phyloP scores from a whole-genome alignment of 2,113 vertebrate species.

The Lepus americanus region DNA sequence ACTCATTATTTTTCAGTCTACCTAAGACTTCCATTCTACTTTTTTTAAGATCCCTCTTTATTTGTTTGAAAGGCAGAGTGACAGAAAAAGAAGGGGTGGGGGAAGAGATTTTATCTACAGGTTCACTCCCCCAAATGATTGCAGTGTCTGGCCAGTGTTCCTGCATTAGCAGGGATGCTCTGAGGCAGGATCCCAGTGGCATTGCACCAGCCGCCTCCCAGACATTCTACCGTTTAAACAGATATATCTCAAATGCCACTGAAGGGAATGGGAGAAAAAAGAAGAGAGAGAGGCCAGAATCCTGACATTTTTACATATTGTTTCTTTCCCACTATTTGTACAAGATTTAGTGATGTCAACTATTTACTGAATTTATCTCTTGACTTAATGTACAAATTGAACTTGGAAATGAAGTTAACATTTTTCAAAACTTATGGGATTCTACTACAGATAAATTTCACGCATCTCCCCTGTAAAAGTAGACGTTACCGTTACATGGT shows the following conservation, averaged over 20 bases:
- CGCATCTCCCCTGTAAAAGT: neutral
- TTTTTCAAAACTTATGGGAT: neutral
- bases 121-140: no score
- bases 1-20: neutral
- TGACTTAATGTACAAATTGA: neutral
- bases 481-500: neutral
- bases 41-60: neutral
- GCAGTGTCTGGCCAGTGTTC: no score
- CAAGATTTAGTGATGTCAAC: neutral
- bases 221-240: neutral
- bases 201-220: no score
- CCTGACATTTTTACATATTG: neutral
- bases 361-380: neutral
- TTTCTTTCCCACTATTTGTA: neutral
- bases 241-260: neutral
- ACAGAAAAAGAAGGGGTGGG: no score
- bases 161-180: no score
- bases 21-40: neutral
- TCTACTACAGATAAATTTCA: neutral
- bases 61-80: no score
- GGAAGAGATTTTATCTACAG: no score
- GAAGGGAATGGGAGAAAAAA: neutral
- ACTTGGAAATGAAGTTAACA: constrained; percentile 18
- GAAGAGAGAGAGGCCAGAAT: neutral
- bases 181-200: no score